A percentile compares a stretch with the other conserved stretches of the same genome.
These are phyloP conservation scores for Aphaenogaster rudis DNA, from an alignment of 1,140 invertebrate species.

Conservation along the genomic window DNA sequence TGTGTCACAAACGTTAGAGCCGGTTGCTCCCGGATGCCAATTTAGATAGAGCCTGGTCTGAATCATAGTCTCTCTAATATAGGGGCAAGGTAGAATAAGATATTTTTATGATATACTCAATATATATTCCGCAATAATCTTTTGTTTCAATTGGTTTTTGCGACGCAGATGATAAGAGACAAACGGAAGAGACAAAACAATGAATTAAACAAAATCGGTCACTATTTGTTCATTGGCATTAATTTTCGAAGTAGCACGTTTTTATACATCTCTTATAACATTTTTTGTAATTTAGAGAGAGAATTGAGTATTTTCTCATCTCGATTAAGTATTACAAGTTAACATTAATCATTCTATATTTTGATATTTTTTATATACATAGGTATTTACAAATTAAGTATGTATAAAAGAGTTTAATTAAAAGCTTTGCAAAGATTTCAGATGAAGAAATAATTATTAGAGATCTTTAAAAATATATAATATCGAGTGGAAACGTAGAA, in stretches of 20 bases:
- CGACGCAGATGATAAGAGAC: background rate
- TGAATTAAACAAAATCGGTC: background rate
- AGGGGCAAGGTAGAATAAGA: background rate
- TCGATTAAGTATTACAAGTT: background rate
- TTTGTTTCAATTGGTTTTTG: background rate
- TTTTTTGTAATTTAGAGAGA: background rate
- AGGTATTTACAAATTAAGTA: background rate
- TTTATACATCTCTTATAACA: background rate
- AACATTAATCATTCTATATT: background rate
- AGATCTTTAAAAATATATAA: background rate
- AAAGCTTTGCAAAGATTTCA: background rate
- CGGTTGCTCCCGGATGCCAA: slow-evolving; percentile 15
- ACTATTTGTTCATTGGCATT: background rate
- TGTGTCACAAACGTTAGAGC: slow-evolving; percentile 6
- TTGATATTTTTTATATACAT: background rate
- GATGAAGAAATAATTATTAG: background rate
- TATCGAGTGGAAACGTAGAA: background rate
- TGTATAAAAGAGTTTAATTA: background rate
- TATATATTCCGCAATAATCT: background rate
- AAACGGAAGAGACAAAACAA: background rate
- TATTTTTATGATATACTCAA: background rate
- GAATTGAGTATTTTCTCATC: background rate
- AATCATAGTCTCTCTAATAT: slow-evolving; percentile 6
- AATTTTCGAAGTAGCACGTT: background rate
- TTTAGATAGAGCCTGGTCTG: background rate